Evolutionary conservation across 2,113 vertebrate genomes (phyloP).

Genomic region (Amphiprion ocellaris): DNA sequence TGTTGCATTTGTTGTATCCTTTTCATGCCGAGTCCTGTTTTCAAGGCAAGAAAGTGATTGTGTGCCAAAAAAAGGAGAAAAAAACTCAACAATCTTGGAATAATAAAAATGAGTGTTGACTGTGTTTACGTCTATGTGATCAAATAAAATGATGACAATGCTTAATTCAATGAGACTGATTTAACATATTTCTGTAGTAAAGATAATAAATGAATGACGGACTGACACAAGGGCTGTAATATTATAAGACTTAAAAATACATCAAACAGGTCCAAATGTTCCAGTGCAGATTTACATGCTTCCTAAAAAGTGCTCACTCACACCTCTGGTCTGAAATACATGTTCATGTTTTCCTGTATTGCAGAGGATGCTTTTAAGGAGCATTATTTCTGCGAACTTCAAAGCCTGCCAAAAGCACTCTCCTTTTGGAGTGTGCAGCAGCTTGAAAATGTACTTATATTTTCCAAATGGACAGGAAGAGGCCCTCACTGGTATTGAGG

Average conservation of each 20-base stretch:
- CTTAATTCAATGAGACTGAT: not conserved
- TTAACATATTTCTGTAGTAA: not conserved
- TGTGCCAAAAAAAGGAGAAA: not conserved
- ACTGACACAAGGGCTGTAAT: not conserved
- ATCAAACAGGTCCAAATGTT: slow-evolving; percentile 60
- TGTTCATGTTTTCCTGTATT: slow-evolving; percentile 72
- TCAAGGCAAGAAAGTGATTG: slow-evolving; percentile 26
- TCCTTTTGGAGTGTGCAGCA: slow-evolving; percentile 73
- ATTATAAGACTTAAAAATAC: slow-evolving; percentile 41
- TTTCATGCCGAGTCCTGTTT: slow-evolving; percentile 45
- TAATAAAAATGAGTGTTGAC: not conserved
- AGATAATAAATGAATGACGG: slow-evolving; percentile 2
- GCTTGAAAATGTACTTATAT: slow-evolving; percentile 84
- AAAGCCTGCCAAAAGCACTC: slow-evolving; percentile 85
- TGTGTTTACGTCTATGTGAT: slow-evolving; percentile 4
- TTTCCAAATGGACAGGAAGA: slow-evolving; percentile 86
- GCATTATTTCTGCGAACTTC: slow-evolving; percentile 84
- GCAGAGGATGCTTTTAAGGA: slow-evolving; percentile 84
- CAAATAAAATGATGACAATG: not conserved
- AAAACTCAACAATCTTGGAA: not conserved
- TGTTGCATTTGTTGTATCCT: slow-evolving; percentile 60
- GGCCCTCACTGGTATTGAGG: slow-evolving; percentile 76
- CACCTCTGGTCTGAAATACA: slow-evolving; percentile 74
- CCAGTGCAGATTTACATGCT: slow-evolving; percentile 62
- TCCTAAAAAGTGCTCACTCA: slow-evolving; percentile 63